Conservation (phyloP, 2,797 vertebrate genomes). For the Gephyroberyx darwinii region DNA sequence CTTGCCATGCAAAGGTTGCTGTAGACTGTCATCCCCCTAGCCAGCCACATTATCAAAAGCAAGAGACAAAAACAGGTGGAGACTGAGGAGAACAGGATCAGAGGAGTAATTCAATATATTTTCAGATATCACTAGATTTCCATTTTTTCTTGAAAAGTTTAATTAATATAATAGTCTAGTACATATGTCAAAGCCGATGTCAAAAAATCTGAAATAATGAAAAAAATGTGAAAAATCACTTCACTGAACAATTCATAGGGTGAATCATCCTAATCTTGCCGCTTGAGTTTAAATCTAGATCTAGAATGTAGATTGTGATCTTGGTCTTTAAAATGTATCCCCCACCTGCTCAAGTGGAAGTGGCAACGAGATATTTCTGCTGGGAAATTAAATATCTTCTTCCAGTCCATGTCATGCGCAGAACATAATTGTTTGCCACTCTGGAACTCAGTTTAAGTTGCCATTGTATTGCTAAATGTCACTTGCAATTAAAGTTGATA, state of each 20-base stretch:
- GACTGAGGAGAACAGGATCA: too few species aligned
- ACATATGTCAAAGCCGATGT: too few species aligned
- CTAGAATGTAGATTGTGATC: conserved; percentile 11
- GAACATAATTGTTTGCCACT: conserved; percentile 77
- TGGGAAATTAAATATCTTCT: conserved; percentile 62
- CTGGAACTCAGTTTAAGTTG: conserved; percentile 70
- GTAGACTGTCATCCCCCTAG: conserved; percentile 7
- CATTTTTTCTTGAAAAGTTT: too few species aligned
- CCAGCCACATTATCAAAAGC: too few species aligned
- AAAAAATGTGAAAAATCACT: too few species aligned
- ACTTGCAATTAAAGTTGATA: conserved; percentile 85
- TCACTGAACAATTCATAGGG: too few species aligned
- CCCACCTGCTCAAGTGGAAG: conserved; percentile 18
- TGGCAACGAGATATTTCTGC: conserved; percentile 28
- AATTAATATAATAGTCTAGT: too few species aligned
- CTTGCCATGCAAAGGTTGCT: conserved; percentile 17
- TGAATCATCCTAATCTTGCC: conserved; percentile 4
- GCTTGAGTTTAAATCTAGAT: conserved; percentile 27
- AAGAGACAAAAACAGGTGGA: too few species aligned
- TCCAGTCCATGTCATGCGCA: conserved; percentile 70
- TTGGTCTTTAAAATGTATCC: neutral
- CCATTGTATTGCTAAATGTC: conserved; percentile 84
- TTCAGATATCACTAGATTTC: too few species aligned
- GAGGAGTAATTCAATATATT: too few species aligned
- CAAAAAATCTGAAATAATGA: too few species aligned